Base-by-base conservation (phyloP, 2,797 vertebrate species). In the Diplodus sargus region DNA sequence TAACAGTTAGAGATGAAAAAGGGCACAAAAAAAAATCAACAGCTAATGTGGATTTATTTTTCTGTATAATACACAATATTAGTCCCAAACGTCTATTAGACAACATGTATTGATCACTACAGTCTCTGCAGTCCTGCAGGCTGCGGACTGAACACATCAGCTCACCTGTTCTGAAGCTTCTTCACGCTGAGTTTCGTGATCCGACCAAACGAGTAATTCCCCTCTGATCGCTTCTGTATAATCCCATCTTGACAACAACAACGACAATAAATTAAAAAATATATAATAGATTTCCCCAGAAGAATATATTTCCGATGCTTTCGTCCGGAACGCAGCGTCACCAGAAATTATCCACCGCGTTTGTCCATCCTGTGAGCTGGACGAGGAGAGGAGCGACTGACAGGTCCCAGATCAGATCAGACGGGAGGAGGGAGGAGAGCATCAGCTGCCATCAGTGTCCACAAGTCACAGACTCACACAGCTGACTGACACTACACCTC, bases 131-230 rank as follows among this genome's bases (percentile, higher is more conserved):
- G 34, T 9, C 34, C 34, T 39, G 30, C 30, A 34, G 34, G 34
- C 1, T 54, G 11, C 2, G 9, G 47, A 1, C 17, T 2, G 25
- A 25, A 22, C 15, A 5, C 34, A 16, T 11, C 12, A 63, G 42
- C 88, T 83, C 85, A 93, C 93, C 91, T 89, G 87, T 68, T 42
- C 10, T 43, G 76, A 84, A 79, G 81, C 82, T 75, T 86, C 42
- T 71, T 94, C 90, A 94, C 87, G 57, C 76, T 25, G 84, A 81
- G 43, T 74, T 73, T 16, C 69, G 34, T 60, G 42, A 84, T 20
- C 64, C n/a, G 30, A 83, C n/a, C 54, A 28, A 67, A 59, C 65
- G 61, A 54, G 47, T 64, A 43, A 54, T 78, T 81, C 74, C 68
- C 43, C 70, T 78, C 74, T 79, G 48, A 16, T 39, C 75, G 47